Percentiles rank a stretch among this genome's conserved stretches.
Evolutionary conservation across 2,888 invertebrate species (phyloP).

Genomic region (Platycheirus albimanus): DNA sequence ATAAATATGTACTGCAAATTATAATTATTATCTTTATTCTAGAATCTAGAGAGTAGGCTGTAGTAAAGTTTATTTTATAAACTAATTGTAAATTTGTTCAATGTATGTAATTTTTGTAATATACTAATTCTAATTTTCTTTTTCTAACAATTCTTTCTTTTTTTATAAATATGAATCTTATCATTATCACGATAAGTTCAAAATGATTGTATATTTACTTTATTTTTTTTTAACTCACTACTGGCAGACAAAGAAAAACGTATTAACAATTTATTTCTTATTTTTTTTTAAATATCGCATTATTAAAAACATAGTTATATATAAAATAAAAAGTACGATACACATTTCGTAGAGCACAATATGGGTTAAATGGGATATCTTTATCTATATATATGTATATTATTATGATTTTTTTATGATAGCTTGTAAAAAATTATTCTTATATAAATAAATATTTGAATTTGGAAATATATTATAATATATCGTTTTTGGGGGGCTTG

Average conservation of each 20-base stretch:
- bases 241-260: conserved; percentile 30
- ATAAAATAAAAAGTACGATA: conserved; percentile 56
- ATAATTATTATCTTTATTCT: conserved; percentile 12
- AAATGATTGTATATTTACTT: conserved; percentile 40
- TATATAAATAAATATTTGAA: conserved; percentile 45
- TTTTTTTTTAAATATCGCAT: conserved; percentile 19
- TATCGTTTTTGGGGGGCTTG: background rate
- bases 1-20: conserved; percentile 19
- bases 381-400: conserved; percentile 12
- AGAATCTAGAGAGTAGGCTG: conserved; percentile 41
- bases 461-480: conserved; percentile 23
- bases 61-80: conserved; percentile 49
- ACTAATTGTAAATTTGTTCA: conserved; percentile 30
- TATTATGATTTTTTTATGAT: conserved; percentile 15
- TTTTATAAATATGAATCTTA: conserved; percentile 37
- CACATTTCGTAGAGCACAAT: conserved; percentile 69
- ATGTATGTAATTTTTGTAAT: conserved; percentile 49
- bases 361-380: conserved; percentile 53
- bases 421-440: conserved; percentile 27
- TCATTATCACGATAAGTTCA: conserved; percentile 54
- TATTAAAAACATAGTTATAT: conserved; percentile 36
- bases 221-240: conserved; percentile 15
- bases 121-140: conserved; percentile 40
- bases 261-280: conserved; percentile 41
- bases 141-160: conserved; percentile 33